These are phyloP conservation scores for Microdon myrmicae DNA, from an alignment of 2,888 invertebrate species.

Conservation along the genomic window DNA sequence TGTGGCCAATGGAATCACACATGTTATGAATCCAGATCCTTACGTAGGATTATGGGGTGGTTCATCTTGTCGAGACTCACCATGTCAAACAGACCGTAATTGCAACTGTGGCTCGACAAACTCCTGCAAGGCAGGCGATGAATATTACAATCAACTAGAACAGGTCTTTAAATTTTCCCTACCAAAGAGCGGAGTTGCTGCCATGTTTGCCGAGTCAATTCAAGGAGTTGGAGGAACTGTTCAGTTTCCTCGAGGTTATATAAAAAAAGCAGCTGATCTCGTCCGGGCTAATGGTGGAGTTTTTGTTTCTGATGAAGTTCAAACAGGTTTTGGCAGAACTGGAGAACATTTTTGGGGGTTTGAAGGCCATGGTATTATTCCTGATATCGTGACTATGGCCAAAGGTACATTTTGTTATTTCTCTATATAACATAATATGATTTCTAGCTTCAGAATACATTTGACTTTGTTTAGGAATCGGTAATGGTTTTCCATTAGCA, in stretches of 20 bases:
- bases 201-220: slow-evolving; percentile 93
- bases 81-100: slow-evolving; percentile 75
- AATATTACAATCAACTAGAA: slow-evolving; percentile 80
- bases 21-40: slow-evolving; percentile 93
- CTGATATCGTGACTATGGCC: slow-evolving; percentile 96
- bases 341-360: slow-evolving; percentile 98
- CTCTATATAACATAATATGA: background rate
- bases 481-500: slow-evolving; percentile 95
- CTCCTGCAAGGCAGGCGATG: slow-evolving; percentile 78
- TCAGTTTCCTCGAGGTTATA: slow-evolving; percentile 89
- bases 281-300: slow-evolving; percentile 86
- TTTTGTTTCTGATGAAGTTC: slow-evolving; percentile 94
- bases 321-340: slow-evolving; percentile 95
- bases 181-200: slow-evolving; percentile 84
- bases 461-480: slow-evolving; percentile 69
- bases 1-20: slow-evolving; percentile 78
- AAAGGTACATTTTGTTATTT: slow-evolving; percentile 71
- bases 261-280: slow-evolving; percentile 82
- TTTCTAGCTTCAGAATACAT: background rate
- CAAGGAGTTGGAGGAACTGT: slow-evolving; percentile 96
- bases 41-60: slow-evolving; percentile 94
- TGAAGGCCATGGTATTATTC: slow-evolving; percentile 82
- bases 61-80: slow-evolving; percentile 85
- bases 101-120: slow-evolving; percentile 72
- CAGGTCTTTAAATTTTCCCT: slow-evolving; percentile 81